These are phyloP conservation scores for Tetramorium simillimum DNA, from an alignment of 1,140 invertebrate species.

Conservation along the genomic window DNA sequence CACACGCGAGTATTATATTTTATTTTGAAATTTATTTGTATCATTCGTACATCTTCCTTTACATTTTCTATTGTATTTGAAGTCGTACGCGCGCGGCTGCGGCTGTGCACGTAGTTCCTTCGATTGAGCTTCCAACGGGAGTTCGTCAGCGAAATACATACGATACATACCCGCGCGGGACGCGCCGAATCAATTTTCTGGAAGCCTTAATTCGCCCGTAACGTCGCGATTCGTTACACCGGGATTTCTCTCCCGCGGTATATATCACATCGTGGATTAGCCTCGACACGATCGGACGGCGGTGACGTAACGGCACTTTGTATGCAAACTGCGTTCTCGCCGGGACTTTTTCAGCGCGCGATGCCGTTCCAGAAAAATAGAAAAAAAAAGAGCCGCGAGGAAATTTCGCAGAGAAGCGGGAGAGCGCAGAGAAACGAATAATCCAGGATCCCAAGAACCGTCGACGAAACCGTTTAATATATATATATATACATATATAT, in stretches of 20 bases:
- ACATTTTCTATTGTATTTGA: not conserved
- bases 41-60: not conserved
- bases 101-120: not conserved
- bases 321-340: slow-evolving; percentile 49
- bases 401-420: not conserved
- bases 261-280: not conserved
- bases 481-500: not conserved
- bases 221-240: slow-evolving; percentile 20
- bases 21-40: not conserved
- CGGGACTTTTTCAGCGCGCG: slow-evolving; percentile 10
- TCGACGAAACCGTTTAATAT: slow-evolving; percentile 25
- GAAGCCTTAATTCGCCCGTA: slow-evolving; percentile 10
- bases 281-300: slow-evolving; percentile 53
- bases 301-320: slow-evolving; percentile 50
- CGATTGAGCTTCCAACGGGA: not conserved
- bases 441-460: not conserved
- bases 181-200: slow-evolving; percentile 10
- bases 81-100: not conserved
- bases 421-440: not conserved
- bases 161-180: slow-evolving; percentile 31
- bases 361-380: not conserved
- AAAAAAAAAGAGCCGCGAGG: not conserved
- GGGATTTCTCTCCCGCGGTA: slow-evolving; percentile 36
- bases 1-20: not conserved
- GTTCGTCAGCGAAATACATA: slow-evolving; percentile 11